A percentile compares a stretch with the other conserved stretches of the same genome.
These are phyloP conservation scores for Protobothrops flavoviridis DNA, from an alignment of 2,113 vertebrate species.

Conservation along the genomic window DNA sequence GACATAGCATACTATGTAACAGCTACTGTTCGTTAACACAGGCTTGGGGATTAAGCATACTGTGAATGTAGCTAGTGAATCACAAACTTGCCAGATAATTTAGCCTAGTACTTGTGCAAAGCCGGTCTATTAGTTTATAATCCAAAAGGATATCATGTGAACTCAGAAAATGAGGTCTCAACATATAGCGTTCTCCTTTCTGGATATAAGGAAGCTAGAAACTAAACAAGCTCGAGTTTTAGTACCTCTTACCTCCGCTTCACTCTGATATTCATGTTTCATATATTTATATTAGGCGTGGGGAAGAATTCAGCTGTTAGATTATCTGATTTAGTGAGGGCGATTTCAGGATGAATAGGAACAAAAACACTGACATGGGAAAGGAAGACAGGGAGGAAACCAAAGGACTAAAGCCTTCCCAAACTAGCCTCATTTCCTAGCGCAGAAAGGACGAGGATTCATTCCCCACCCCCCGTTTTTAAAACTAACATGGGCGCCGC, in stretches of 20 bases:
- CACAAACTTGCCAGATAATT: not conserved
- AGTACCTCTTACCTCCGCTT: not conserved
- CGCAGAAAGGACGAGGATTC: not conserved
- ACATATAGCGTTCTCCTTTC: not conserved
- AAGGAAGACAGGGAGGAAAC: not conserved
- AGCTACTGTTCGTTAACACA: not conserved
- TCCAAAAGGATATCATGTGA: not conserved
- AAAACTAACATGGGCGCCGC: not conserved
- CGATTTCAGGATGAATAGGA: not conserved
- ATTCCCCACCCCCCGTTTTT: not conserved
- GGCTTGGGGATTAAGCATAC: not conserved
- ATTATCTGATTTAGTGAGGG: not conserved
- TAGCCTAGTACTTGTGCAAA: not conserved
- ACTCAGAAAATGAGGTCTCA: not conserved
- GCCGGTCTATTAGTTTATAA: not conserved
- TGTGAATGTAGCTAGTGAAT: not conserved
- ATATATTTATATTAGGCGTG: not conserved
- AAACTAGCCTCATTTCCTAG: not conserved
- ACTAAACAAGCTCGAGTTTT: not conserved
- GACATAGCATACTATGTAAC: not conserved
- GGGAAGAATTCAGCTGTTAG: not conserved
- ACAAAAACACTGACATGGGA: not conserved
- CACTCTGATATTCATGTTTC: not conserved
- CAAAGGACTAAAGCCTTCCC: not conserved
- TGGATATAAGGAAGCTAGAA: too few relatives aligned